phyloP scores from a whole-genome alignment of 2,888 invertebrate species.

The Bembecia ichneumoniformis region DNA sequence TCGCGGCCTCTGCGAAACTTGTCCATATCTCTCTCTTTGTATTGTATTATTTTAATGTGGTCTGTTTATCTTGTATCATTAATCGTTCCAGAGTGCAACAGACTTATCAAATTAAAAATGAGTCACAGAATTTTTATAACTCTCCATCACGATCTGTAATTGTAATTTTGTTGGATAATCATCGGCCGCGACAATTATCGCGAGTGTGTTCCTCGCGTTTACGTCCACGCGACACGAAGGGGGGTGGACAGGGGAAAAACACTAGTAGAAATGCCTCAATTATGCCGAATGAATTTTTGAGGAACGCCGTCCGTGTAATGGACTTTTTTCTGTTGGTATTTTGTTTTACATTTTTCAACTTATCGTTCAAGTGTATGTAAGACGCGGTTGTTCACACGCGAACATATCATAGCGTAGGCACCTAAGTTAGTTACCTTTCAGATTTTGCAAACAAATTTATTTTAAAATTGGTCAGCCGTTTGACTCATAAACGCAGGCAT shows the following conservation, averaged over 20 bases:
- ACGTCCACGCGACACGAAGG: conserved; percentile 16
- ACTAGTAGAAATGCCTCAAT: conserved; percentile 20
- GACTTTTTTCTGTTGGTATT: neutral
- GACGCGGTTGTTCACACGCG: neutral
- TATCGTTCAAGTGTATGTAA: neutral
- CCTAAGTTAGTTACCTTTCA: neutral
- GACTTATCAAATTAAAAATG: neutral
- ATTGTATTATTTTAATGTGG: too few relatives aligned
- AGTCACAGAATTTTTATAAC: conserved; percentile 4
- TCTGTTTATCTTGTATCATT: too few relatives aligned
- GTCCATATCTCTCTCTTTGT: too few relatives aligned
- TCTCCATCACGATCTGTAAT: conserved; percentile 4
- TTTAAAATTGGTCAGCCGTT: too few relatives aligned
- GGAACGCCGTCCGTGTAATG: neutral
- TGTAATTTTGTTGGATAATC: conserved; percentile 9
- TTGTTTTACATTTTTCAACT: neutral
- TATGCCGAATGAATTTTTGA: conserved; percentile 11
- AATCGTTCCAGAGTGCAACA: too few relatives aligned
- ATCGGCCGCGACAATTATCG: conserved; percentile 12
- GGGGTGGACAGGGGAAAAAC: conserved; percentile 8
- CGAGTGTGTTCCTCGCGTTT: conserved; percentile 8
- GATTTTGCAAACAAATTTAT: too few relatives aligned
- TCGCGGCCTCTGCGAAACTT: too few relatives aligned
- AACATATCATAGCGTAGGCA: neutral
- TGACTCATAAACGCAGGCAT: too few relatives aligned